A percentile compares a stretch with the other conserved stretches of the same genome.
Evolutionary conservation across 2,113 vertebrate genomes (phyloP).

Genomic region (Microcebus tavaratra): DNA sequence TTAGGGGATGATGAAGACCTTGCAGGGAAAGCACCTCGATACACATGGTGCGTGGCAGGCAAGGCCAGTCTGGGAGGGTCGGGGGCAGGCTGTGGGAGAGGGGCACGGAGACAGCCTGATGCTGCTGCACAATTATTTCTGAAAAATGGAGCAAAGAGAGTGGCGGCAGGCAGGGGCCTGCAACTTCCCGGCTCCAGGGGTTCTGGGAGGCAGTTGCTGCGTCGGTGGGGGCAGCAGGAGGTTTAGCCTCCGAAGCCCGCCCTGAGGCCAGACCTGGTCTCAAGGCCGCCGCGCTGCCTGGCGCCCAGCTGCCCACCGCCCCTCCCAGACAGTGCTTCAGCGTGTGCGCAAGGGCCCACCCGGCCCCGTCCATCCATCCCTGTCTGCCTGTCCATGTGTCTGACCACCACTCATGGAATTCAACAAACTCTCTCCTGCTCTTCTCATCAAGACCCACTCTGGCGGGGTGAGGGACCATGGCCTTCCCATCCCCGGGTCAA

Average conservation of each 20-base stretch:
- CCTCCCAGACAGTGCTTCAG: too few species aligned
- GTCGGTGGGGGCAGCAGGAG: rapidly evolving
- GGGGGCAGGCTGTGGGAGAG: neutral
- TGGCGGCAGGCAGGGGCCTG: too few species aligned
- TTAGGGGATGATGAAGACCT: neutral
- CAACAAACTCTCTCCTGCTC: neutral
- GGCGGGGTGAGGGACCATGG: rapidly evolving
- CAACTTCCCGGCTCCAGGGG: neutral
- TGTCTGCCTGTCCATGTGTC: neutral
- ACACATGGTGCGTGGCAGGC: rapidly evolving
- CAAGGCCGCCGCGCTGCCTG: neutral
- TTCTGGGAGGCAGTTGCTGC: neutral
- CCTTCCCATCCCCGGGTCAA: neutral
- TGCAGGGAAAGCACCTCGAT: neutral
- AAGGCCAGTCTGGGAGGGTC: neutral
- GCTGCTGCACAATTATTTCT: constrained; percentile 3
- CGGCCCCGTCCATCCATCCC: neutral
- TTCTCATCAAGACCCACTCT: neutral
- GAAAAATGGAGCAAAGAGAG: constrained; percentile 7
- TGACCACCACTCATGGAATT: too few species aligned
- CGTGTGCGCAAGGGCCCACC: neutral
- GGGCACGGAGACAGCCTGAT: neutral
- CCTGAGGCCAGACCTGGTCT: neutral
- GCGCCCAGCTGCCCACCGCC: neutral
- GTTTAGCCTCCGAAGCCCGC: neutral